A percentile compares a stretch with the other conserved stretches of the same genome.
These are phyloP conservation scores for Paramuricea clavata DNA, from an alignment of 92 coral and sea anemone species.

Conservation along the genomic window DNA sequence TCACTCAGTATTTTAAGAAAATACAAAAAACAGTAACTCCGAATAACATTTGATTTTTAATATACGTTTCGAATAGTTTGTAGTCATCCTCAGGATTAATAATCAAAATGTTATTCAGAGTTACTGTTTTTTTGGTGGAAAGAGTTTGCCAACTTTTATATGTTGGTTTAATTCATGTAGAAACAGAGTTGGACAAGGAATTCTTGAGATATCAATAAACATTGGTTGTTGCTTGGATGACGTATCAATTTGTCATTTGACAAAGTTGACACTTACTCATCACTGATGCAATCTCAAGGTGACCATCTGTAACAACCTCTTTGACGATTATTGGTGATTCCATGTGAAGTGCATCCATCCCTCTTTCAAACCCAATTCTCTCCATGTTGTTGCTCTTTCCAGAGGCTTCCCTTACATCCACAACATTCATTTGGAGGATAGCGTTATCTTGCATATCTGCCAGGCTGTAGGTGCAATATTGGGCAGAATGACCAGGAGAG, in stretches of 20 bases:
- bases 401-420: slow-evolving; percentile 39
- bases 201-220: neutral
- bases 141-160: too few relatives aligned
- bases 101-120: too few relatives aligned
- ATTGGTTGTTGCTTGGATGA: neutral
- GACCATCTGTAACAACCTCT: slow-evolving; percentile 64
- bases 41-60: too few relatives aligned
- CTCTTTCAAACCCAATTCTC: slow-evolving; percentile 58
- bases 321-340: slow-evolving; percentile 30
- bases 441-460: slow-evolving; percentile 47
- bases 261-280: slow-evolving; percentile 35
- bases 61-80: too few relatives aligned
- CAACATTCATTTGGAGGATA: slow-evolving; percentile 36
- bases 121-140: too few relatives aligned
- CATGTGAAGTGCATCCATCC: slow-evolving; percentile 23
- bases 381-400: slow-evolving; percentile 58
- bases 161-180: too few relatives aligned
- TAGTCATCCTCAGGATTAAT: too few relatives aligned
- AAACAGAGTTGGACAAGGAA: neutral
- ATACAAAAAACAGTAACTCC: too few relatives aligned
- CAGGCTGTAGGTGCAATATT: slow-evolving; percentile 49
- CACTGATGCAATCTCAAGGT: slow-evolving; percentile 51
- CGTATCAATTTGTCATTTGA: neutral
- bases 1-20: too few relatives aligned
- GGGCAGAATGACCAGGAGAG: slow-evolving; percentile 61